Evolutionary conservation across 2,797 vertebrate genomes (phyloP), one percentile per base, ranked within the genome.

Genomic region (Cyprinella venusta): DNA sequence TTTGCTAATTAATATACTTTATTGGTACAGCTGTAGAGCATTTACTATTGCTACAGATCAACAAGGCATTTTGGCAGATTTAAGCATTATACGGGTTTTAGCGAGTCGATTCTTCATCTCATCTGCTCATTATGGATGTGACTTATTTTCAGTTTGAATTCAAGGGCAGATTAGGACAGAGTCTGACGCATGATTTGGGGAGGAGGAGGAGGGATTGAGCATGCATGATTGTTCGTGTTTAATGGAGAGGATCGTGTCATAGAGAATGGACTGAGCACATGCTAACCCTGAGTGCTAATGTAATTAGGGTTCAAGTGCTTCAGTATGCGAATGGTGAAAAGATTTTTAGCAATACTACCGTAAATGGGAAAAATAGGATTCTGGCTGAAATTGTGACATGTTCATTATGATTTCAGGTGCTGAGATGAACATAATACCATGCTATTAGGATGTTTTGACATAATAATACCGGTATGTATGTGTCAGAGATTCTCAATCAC

Each of bases 221-320:
- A 38, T 54, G 36, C 65, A 24, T 84, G 80, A 74, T 81, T 70
- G 79, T 86, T 68, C 24, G 19, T 72, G 81, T 54, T 83, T 85
- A 83, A 86, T 80, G 85, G 80, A 82, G 85, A 68, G 70, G 40
- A 76, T 84, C 52, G 80, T 80, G 76, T 64, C 79, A 68, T 54
- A 74, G 64, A 56, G 71, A 84, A 56, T 82, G 68, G 64, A 54
- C 45, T 72, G 63, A 52, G 24, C 68, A 54, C 71, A 50, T 12
- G 16, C 65, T 54, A 36, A 45, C 54, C 56, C 61, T 12, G 38
- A 84, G 45, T 16, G 40, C 75, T 81, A 63, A 72, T 70, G 59
- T 59, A 9, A 78, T 82, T 54, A 74, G 30, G 61, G 56, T 74
- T 84, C 61, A 59, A 74, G 52, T n/a, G 64, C 48, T 64, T 80